Base-by-base conservation (phyloP, 2,888 invertebrate species). In the Eurois occulta region DNA sequence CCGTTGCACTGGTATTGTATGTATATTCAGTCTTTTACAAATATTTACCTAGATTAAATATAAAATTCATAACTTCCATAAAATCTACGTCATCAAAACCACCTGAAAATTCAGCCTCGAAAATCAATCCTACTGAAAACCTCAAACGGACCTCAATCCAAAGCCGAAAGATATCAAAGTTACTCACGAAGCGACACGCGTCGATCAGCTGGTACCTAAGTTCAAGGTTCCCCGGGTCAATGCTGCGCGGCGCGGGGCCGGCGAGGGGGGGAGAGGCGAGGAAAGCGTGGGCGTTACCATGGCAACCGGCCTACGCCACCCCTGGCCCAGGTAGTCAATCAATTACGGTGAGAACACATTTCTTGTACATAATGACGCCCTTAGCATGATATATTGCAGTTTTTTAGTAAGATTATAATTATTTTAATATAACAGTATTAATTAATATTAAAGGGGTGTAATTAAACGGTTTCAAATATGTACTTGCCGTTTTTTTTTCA, bases 141-240 rank as follows among this genome's bases (percentile, higher is more conserved):
- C 48, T 64, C 35, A 82, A 76, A 68, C 38, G 32, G 60, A 64
- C 72, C 48, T 67, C 52, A 65, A 68, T 64, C 52, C 43, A 72
- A 73, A 80, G 74, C 55, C 46, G 32, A 84, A 68, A 74, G 71
- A 84, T 84, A 84, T 70, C 62, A 68, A 78, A 74, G 70, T 70
- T 72, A 52, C 74, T 80, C 60, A 52, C 67, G 75, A 69, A 76
- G 64, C 69, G 86, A 75, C 92, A 92, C 92, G 94, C 93, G 93
- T 89, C 91, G 91, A 94, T 95, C 96, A 94, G 95, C 95, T 95
- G 95, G 78, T 75, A 80, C 60, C 60, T 83, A 92, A 91, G 96
- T 91, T 96, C 96, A 96, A 96, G 96, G 96, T 94, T 89, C 92
- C 84, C 95, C 94, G 95, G 96, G 95, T 96, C 96, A 95, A 94